Base-by-base conservation (phyloP, 2,797 vertebrate genomes). In the Nannoperca obscura region DNA sequence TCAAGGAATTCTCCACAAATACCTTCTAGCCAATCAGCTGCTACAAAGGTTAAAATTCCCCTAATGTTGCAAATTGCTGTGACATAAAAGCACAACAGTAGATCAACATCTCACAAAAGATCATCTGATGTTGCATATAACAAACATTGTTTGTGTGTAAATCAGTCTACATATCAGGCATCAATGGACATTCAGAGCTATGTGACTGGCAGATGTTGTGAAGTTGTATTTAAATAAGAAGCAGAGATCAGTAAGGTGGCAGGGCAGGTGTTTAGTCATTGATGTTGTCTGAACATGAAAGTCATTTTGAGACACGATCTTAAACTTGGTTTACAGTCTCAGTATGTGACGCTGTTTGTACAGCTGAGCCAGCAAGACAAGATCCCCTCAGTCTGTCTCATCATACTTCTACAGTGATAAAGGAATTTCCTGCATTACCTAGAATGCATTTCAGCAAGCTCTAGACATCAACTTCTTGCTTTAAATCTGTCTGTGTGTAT, bases 111-210 rank as follows among this genome's bases (percentile, higher is more conserved):
- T 73, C 54, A 67, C 11, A 58, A 46, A 74, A 71, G 24, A 75
- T 38, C 38, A 53, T 60, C 34, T 40, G 22, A 70, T 59, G 27
- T 57, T 87, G 71, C 74, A 90, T 79, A 81, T 73, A 65, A 76
- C 17, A 71, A 46, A 34, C 66, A 65, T 65, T 53, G 10, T 59
- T 65, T 34, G 57, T 69, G 40, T 73, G 12, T 65, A 38, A 61
- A 47, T 72, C 44, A 49, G 59, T 40, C 60, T 46, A 66, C 30
- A 22, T 64, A 47, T 47, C 54, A 52, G 49, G 38, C 44, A 62
- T 58, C 8, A 20, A 15, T 55, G 53, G 38, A 53, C 27, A 58
- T 36, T 72, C 36, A 55, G 34, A 34, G 54, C 54, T 49, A 34
- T 49, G 42, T 24, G 30, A 68, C 27, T 61, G 32, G 9, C 6